phyloP scores from a whole-genome alignment of 30 jellyfish, hydroid and myxozoan genomes.

The Catostylus mosaicus region DNA sequence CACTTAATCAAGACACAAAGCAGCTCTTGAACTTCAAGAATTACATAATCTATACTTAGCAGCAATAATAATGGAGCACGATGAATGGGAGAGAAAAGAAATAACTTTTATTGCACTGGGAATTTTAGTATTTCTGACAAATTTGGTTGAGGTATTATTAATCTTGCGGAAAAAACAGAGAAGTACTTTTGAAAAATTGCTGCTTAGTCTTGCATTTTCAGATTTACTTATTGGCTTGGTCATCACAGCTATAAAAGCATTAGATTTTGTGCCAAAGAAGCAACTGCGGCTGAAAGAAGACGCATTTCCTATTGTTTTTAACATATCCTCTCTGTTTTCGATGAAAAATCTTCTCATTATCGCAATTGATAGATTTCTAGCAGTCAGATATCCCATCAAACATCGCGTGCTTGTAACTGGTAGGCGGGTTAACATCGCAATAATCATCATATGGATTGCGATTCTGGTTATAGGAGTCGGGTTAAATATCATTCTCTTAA shows the following conservation, averaged over 20 bases:
- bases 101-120: background rate
- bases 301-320: background rate
- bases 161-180: background rate
- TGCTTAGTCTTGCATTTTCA: slow-evolving; percentile 27
- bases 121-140: background rate
- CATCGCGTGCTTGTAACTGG: slow-evolving; percentile 21
- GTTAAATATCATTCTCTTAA: background rate
- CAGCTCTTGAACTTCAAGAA: too few relatives aligned
- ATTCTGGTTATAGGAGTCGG: background rate
- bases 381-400: slow-evolving; percentile 23
- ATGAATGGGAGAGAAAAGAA: too few relatives aligned
- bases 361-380: slow-evolving; percentile 37
- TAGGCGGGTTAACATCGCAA: background rate
- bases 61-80: too few relatives aligned
- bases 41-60: too few relatives aligned
- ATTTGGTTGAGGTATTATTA: slow-evolving; percentile 4
- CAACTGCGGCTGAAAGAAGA: background rate
- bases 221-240: slow-evolving; percentile 1
- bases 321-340: background rate
- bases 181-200: slow-evolving; percentile 3
- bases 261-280: background rate
- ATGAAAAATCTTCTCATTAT: slow-evolving; percentile 1
- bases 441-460: background rate
- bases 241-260: background rate
- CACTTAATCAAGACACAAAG: too few relatives aligned